A percentile compares a stretch with the other conserved stretches of the same genome.
Evolutionary conservation across 2,113 vertebrate species (phyloP).

Genomic region (Actinemys pallida): DNA sequence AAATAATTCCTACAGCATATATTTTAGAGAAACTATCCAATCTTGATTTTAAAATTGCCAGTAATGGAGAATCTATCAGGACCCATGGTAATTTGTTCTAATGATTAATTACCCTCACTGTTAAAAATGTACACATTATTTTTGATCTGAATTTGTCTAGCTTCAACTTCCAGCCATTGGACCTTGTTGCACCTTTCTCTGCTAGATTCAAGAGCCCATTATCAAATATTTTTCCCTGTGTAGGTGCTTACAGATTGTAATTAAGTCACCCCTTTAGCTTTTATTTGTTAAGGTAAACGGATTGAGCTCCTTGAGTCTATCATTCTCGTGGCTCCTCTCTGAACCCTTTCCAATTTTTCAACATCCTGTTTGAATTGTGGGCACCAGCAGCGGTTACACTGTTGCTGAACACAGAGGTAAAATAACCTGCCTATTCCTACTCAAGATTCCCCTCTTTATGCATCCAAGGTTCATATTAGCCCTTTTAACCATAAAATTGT

Average conservation of each 20-base stretch:
- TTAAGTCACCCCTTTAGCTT: background rate
- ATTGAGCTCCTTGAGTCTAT: background rate
- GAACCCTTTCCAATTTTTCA: background rate
- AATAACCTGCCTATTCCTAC: background rate
- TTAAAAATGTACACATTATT: background rate
- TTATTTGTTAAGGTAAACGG: background rate
- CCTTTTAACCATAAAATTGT: background rate
- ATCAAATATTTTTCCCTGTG: background rate
- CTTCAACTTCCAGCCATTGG: background rate
- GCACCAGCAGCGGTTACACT: background rate
- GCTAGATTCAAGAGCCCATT: background rate
- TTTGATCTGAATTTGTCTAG: background rate
- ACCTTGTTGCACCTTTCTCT: background rate
- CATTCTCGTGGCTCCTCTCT: background rate
- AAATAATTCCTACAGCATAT: background rate
- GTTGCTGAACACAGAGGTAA: background rate
- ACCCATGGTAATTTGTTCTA: background rate
- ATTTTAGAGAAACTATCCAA: background rate
- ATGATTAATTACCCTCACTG: background rate
- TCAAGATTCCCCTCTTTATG: too few relatives aligned
- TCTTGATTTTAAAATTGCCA: background rate
- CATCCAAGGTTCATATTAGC: too few relatives aligned
- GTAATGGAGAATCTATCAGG: too few relatives aligned
- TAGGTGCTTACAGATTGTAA: background rate
- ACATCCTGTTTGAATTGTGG: background rate